These are phyloP conservation scores for Cantharis lateralis DNA, from an alignment of 2,888 invertebrate species.

Conservation along the genomic window DNA sequence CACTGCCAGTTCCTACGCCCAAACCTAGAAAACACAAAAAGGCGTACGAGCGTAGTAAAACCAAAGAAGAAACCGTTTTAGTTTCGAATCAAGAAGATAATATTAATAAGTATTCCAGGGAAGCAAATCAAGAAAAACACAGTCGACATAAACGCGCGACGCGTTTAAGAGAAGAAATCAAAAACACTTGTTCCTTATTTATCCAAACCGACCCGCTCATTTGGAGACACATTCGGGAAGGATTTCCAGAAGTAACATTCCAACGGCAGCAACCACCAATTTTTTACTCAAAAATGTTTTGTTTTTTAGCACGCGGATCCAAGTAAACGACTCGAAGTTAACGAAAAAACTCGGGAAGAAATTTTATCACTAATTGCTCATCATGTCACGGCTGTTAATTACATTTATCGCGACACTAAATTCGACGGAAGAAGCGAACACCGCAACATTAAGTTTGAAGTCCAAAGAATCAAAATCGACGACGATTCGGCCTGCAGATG, in stretches of 20 bases:
- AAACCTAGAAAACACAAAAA: conserved; percentile 38
- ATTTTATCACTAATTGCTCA: conserved; percentile 96
- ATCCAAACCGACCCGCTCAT: conserved; percentile 98
- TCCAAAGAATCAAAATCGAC: conserved; percentile 89
- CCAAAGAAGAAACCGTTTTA: conserved; percentile 27
- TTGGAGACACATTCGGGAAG: conserved; percentile 90
- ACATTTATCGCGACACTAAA: conserved; percentile 92
- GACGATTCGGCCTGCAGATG: conserved; percentile 81
- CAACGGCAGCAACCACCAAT: neutral
- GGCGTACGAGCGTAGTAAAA: conserved; percentile 16
- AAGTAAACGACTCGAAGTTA: conserved; percentile 68
- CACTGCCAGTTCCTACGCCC: conserved; percentile 45
- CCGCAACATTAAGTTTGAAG: conserved; percentile 95
- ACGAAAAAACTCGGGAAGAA: conserved; percentile 93
- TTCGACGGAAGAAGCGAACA: conserved; percentile 91
- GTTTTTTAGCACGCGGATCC: conserved; percentile 70
- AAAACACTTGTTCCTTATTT: conserved; percentile 91
- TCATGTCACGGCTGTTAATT: conserved; percentile 98
- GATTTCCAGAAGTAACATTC: conserved; percentile 72
- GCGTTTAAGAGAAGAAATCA: conserved; percentile 68
- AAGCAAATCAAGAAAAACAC: conserved; percentile 64
- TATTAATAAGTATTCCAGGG: conserved; percentile 77
- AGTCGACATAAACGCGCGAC: conserved; percentile 56
- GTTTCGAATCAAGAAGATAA: conserved; percentile 54
- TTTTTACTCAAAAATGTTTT: conserved; percentile 6